A percentile compares a stretch with the other conserved stretches of the same genome.
phyloP scores from a whole-genome alignment of 2,113 vertebrate genomes.

The Paratilapia polleni region DNA sequence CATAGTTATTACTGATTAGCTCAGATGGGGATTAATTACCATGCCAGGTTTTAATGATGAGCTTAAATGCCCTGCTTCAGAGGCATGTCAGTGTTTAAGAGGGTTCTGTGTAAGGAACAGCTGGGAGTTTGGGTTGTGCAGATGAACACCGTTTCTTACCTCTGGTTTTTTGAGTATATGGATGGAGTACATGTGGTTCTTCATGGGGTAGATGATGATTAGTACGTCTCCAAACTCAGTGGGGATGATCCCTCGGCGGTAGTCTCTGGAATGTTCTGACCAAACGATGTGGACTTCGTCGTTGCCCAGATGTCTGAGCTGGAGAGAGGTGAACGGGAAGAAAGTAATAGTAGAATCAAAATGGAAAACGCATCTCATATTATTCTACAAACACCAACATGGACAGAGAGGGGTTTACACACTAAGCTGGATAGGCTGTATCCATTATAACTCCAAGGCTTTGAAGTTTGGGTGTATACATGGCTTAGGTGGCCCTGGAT shows the following conservation, averaged over 20 bases:
- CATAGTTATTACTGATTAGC: constrained; percentile 14
- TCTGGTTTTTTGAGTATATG: constrained; percentile 99
- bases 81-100: neutral
- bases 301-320: constrained; percentile 98
- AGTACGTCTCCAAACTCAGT: constrained; percentile 99
- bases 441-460: constrained; percentile 69
- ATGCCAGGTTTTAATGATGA: constrained; percentile 16
- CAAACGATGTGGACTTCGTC: constrained; percentile 99
- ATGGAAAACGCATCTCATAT: neutral
- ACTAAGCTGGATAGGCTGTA: constrained; percentile 23
- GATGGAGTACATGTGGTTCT: constrained; percentile 99
- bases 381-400: constrained; percentile 20
- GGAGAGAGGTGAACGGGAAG: constrained; percentile 16
- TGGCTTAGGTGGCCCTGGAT: constrained; percentile 60
- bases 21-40: constrained; percentile 17
- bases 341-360: constrained; percentile 16
- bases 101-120: neutral
- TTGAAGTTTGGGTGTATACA: constrained; percentile 22
- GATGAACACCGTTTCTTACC: constrained; percentile 74
- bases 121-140: neutral
- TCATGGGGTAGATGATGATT: constrained; percentile 98
- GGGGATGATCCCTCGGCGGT: constrained; percentile 97
- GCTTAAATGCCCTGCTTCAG: constrained; percentile 10
- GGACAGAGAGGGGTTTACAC: neutral
- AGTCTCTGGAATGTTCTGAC: constrained; percentile 98